These are phyloP conservation scores for Mesoclemmys tuberculata DNA, from an alignment of 2,113 vertebrate genomes.

Conservation along the genomic window DNA sequence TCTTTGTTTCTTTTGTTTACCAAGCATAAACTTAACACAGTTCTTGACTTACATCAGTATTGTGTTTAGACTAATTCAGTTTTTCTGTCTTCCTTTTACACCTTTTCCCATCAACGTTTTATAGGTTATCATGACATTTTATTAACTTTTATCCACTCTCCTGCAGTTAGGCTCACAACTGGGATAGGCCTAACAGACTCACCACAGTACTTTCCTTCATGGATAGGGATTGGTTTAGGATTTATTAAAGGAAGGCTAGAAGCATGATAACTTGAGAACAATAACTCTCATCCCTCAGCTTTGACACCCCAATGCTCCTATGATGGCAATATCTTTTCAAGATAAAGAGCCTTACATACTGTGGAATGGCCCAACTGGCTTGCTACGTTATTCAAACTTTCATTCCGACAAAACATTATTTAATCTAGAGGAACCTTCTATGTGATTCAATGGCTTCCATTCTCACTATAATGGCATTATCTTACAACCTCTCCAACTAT, in stretches of 20 bases:
- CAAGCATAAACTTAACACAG: too few species aligned
- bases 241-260: background rate
- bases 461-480: background rate
- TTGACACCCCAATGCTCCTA: slow-evolving; percentile 19
- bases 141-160: too few species aligned
- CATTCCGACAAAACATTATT: slow-evolving; percentile 17
- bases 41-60: too few species aligned
- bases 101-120: background rate
- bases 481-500: background rate
- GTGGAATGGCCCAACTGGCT: background rate
- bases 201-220: background rate
- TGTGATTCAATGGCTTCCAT: background rate
- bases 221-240: background rate
- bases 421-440: background rate
- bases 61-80: too few species aligned
- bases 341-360: background rate
- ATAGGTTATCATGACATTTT: too few species aligned
- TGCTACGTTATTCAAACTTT: slow-evolving; percentile 43
- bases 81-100: background rate
- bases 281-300: slow-evolving; percentile 21
- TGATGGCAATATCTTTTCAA: background rate
- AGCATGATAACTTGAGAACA: background rate
- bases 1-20: too few species aligned
- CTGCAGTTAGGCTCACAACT: too few species aligned
- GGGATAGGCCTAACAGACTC: too few species aligned